Base-by-base conservation (phyloP, 1,140 invertebrate genomes). In the Zaprionus ornatus region DNA sequence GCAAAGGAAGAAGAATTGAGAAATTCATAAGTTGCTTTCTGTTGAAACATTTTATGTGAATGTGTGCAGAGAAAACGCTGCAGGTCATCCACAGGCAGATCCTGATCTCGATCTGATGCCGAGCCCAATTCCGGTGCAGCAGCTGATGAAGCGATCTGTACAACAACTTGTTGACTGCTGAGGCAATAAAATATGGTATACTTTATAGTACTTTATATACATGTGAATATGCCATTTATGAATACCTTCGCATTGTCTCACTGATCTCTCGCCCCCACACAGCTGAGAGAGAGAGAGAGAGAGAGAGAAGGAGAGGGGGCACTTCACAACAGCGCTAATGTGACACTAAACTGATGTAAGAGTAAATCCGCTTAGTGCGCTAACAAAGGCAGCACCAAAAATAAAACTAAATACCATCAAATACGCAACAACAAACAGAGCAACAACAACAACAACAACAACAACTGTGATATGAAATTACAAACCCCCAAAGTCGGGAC, bases 321-420 rank as follows among this genome's bases (percentile, higher is more conserved):
- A 65, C 65, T 77, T 79, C 68, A 72, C 77, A 79, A 80, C 73
- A 82, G 57, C 67, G 69, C 85, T 90, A 90, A 90, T 90, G 85
- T 90, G 85, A 90, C 85, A 90, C 79, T 90, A 90, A 90, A 85
- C 81, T 90, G 85, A 90, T 90, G 85, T 90, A 79, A 90, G 82
- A 82, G 74, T 74, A 79, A 90, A 90, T 84, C 85, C 85, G 85
- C 75, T 90, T 90, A 90, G 72, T 56, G 72, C 45, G 66, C 84
- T 68, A 77, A 86, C 79, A 79, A 86, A 82, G 71, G 52, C 79
- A 72, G 75, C 62, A 55, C 84, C 80, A 83, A 88, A 83, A 75
- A 78, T 67, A 80, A 79, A 87, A 65, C 80, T 88, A 88, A 87
- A 88, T 83, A 80, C 77, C 83, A 29, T 19, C 61, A 75, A 80